phyloP scores from a whole-genome alignment of 2,888 invertebrate genomes.

The Pollenia labialis region DNA sequence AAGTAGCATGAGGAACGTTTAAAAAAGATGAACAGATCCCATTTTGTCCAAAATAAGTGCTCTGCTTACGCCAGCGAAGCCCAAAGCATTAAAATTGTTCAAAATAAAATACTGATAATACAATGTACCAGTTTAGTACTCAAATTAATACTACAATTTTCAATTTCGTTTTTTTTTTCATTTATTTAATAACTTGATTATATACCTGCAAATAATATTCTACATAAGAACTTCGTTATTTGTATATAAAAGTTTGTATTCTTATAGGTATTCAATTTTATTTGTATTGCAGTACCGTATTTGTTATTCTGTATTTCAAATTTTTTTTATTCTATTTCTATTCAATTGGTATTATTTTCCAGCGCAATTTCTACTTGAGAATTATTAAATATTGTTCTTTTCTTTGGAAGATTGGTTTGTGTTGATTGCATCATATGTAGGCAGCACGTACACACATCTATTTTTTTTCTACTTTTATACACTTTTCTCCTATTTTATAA shows the following conservation, averaged over 20 bases:
- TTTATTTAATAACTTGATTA: slow-evolving; percentile 59
- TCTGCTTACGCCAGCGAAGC: too few relatives aligned
- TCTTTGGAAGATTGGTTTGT: slow-evolving; percentile 58
- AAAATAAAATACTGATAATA: background rate
- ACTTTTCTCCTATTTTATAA: slow-evolving; percentile 39
- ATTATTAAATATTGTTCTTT: slow-evolving; percentile 67
- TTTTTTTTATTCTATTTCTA: slow-evolving; percentile 53
- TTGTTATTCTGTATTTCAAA: slow-evolving; percentile 14
- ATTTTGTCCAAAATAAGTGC: too few relatives aligned
- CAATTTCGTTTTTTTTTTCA: slow-evolving; percentile 18
- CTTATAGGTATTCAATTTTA: background rate
- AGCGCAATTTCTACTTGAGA: slow-evolving; percentile 56
- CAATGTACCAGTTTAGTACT: slow-evolving; percentile 5
- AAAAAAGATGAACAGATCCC: too few relatives aligned
- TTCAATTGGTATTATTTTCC: slow-evolving; percentile 64
- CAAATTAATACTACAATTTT: slow-evolving; percentile 42
- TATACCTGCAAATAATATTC: slow-evolving; percentile 29
- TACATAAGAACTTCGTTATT: background rate
- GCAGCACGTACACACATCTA: slow-evolving; percentile 65
- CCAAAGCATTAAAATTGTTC: too few relatives aligned
- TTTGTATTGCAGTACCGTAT: slow-evolving; percentile 25
- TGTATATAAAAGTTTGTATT: slow-evolving; percentile 6
- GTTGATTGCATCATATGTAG: slow-evolving; percentile 71
- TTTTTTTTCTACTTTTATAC: slow-evolving; percentile 32
- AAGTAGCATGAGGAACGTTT: too few relatives aligned